Conservation (phyloP, 2,797 vertebrate species). For the Sternotherus odoratus region DNA sequence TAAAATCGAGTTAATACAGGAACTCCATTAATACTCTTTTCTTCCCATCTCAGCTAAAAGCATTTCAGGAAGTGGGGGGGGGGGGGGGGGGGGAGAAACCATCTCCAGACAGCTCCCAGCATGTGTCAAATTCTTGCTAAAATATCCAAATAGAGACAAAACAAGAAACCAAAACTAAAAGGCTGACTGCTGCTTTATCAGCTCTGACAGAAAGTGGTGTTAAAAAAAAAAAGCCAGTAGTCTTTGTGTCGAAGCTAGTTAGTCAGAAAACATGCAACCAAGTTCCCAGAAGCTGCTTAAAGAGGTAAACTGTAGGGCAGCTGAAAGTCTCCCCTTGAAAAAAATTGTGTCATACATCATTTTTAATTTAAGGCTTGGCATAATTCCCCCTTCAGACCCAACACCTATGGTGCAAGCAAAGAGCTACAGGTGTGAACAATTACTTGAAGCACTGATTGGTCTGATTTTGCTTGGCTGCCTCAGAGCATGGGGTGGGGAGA, state of each 20-base stretch:
- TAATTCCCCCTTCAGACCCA: constrained; percentile 24
- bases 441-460: neutral
- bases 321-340: neutral
- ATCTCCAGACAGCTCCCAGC: constrained; percentile 15
- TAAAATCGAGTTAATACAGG: constrained; percentile 26
- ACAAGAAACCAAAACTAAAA: constrained; percentile 14
- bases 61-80: neutral
- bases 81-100: neutral
- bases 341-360: neutral
- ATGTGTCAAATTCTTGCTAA: neutral
- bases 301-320: neutral
- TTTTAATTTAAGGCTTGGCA: constrained; percentile 24
- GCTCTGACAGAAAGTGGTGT: constrained; percentile 10
- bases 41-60: constrained; percentile 12
- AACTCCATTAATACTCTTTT: neutral
- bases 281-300: constrained; percentile 34
- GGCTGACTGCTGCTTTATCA: constrained; percentile 69
- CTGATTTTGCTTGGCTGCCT: neutral
- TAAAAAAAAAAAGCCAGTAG: constrained; percentile 38
- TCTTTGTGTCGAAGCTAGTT: constrained; percentile 45
- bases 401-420: constrained; percentile 38
- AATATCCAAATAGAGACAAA: constrained; percentile 62
- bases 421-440: constrained; percentile 60
- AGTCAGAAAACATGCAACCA: neutral
- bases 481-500: neutral